These are phyloP conservation scores for Monopterus albus DNA, from an alignment of 2,113 vertebrate genomes.

Conservation along the genomic window DNA sequence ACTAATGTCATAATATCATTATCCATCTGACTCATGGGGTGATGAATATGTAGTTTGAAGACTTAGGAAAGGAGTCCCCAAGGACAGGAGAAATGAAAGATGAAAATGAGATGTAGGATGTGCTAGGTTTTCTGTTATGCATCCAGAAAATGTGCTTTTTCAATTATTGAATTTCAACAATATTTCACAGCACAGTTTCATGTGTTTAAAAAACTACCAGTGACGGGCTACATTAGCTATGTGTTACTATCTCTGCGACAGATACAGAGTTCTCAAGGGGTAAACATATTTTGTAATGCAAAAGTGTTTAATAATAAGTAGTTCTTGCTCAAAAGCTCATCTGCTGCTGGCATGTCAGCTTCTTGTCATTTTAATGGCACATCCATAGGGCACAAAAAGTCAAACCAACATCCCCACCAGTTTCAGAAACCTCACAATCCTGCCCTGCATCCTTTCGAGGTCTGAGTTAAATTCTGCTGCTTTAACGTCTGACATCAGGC, in stretches of 20 bases:
- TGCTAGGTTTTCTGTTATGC: constrained; percentile 1
- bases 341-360: constrained; percentile 39
- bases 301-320: constrained; percentile 50
- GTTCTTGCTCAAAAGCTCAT: constrained; percentile 30
- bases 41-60: constrained; percentile 3
- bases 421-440: constrained; percentile 14
- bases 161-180: background rate
- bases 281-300: constrained; percentile 44
- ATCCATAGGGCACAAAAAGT: constrained; percentile 39
- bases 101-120: background rate
- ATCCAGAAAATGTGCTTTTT: constrained; percentile 5
- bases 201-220: background rate
- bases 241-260: constrained; percentile 1
- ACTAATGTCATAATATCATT: constrained; percentile 6
- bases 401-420: constrained; percentile 19
- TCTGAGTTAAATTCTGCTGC: constrained; percentile 36
- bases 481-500: constrained; percentile 54
- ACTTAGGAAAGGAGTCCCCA: background rate
- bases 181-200: background rate
- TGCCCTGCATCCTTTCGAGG: constrained; percentile 45
- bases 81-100: background rate
- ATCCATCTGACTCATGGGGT: constrained; percentile 16
- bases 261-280: constrained; percentile 19
- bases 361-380: constrained; percentile 52
- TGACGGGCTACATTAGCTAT: constrained; percentile 5